Evolutionary conservation across 2,888 invertebrate species (phyloP).

Genomic region (Crematogaster levior): DNA sequence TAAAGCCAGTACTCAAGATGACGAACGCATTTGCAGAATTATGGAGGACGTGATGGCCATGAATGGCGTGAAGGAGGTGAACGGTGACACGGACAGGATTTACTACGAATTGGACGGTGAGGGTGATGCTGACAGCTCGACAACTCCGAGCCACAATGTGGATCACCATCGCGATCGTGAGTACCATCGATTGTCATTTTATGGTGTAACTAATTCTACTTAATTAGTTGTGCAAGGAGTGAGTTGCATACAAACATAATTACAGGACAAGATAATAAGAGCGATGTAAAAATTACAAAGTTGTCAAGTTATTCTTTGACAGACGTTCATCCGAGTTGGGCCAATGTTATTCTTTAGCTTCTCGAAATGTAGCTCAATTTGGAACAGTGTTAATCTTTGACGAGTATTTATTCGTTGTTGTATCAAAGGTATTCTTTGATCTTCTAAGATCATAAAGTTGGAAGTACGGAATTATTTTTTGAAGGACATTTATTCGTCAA

Average conservation of each 20-base stretch:
- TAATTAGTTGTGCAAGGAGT: not conserved
- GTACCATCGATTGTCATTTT: conserved; percentile 62
- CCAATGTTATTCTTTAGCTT: not conserved
- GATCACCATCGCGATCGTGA: conserved; percentile 81
- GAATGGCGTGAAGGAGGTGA: conserved; percentile 77
- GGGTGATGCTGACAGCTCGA: conserved; percentile 83
- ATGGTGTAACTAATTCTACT: not conserved
- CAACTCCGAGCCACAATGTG: conserved; percentile 77
- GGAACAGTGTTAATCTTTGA: not conserved
- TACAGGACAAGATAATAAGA: not conserved
- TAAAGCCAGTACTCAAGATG: not conserved
- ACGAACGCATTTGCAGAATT: conserved; percentile 34
- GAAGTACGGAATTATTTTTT: not conserved
- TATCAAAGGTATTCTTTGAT: not conserved
- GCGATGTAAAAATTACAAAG: not conserved
- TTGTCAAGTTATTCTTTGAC: not conserved
- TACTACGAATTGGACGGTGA: conserved; percentile 81
- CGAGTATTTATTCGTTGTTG: not conserved
- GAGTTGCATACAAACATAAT: not conserved
- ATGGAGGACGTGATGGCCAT: conserved; percentile 80
- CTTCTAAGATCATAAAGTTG: not conserved
- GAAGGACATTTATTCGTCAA: not conserved
- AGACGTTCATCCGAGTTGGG: not conserved
- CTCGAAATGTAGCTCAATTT: not conserved
- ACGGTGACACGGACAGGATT: conserved; percentile 68